Base-by-base conservation (phyloP, 2,113 vertebrate species). In the Hemibagrus wyckioides region DNA sequence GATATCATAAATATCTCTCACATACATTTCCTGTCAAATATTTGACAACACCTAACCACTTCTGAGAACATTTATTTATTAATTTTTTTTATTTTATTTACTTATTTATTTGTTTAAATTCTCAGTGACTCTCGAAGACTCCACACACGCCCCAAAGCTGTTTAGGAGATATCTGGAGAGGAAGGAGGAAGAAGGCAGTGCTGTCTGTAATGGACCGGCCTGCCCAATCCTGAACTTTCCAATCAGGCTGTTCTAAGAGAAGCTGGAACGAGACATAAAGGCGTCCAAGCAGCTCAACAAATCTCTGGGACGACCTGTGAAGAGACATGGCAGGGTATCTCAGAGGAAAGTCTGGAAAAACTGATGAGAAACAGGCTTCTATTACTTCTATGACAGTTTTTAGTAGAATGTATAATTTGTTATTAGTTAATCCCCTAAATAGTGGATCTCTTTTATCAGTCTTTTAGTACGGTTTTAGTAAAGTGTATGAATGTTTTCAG, bases 1-100 rank as follows among this genome's bases (percentile, higher is more conserved):
- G 56, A 90, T 83, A 88, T 21, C 92, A 93, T 93, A 94, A 93
- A 95, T 93, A 94, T 83, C 84, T 87, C 89, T 91, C 82, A 89
- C 6, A 88, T 83, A 57, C 83, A 80, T 88, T 86, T 84, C 33
- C 59, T 65, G 6, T n/a, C 85, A 85, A 80, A 91, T 87, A 81
- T 71, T 73, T 91, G 75, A 63, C n/a, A 73, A 63, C 83, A 33
- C 71, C 65, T 84, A 81, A 65, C 13, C 80, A 41, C n/a, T 61
- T 82, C 80, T 4, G 9, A 41, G 6, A 15, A n/a, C 33, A 28
- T n/a, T n/a, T n/a, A n/a, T n/a, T n/a, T n/a, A n/a, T n/a, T n/a
- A n/a, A n/a, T n/a, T n/a, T n/a, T 54, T 17, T 39, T 25, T 41
- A 36, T 23, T 13, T 19, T 15, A n/a, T n/a, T n/a, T n/a, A n/a